These are phyloP conservation scores for Calameuta filiformis DNA, from an alignment of 2,888 invertebrate genomes.

Conservation along the genomic window DNA sequence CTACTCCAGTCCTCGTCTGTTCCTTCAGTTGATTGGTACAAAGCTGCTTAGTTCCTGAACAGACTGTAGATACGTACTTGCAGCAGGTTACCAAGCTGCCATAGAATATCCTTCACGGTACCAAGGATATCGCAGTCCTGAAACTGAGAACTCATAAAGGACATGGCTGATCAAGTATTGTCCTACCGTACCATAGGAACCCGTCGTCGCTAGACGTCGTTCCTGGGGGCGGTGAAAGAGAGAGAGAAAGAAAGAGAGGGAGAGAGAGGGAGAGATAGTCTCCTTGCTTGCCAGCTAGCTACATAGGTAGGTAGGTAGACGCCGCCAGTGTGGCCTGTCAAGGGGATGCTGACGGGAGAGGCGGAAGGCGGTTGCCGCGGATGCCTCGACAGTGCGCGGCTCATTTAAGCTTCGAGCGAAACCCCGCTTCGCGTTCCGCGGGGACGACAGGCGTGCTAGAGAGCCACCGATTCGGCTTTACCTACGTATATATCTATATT, in stretches of 20 bases:
- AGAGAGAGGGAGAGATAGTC: background rate
- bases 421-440: slow-evolving; percentile 1
- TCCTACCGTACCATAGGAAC: background rate
- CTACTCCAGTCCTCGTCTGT: background rate
- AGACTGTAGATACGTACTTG: background rate
- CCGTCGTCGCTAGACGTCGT: background rate
- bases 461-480: background rate
- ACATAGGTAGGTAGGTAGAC: background rate
- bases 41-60: background rate
- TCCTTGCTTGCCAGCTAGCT: background rate
- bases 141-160: background rate
- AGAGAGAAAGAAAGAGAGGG: background rate
- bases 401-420: slow-evolving; percentile 27
- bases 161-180: background rate
- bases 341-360: slow-evolving; percentile 3
- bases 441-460: slow-evolving; percentile 6
- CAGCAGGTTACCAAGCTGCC: background rate
- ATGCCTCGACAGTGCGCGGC: slow-evolving; percentile 30
- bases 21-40: background rate
- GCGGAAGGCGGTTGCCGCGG: slow-evolving; percentile 15
- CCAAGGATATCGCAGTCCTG: background rate
- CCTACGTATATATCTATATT: background rate
- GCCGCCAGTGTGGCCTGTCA: background rate
- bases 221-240: background rate
- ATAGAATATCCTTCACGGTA: background rate